Percentiles rank a stretch among this genome's conserved stretches.
phyloP scores from a whole-genome alignment of 2,113 vertebrate species.

The Pontoporia blainvillei region DNA sequence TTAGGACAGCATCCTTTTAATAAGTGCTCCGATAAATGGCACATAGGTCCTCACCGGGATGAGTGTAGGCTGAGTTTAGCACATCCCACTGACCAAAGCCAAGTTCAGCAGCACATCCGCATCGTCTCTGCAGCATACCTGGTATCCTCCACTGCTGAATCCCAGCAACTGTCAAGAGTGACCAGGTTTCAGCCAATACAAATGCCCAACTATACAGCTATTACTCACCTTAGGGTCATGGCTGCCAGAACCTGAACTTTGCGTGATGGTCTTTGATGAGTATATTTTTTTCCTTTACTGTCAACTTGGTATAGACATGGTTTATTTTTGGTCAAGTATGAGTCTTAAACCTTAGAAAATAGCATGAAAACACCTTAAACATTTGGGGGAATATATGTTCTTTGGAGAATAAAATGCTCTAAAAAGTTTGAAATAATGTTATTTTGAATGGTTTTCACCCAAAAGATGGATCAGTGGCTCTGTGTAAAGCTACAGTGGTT shows the following conservation, averaged over 20 bases:
- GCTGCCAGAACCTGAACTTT: neutral
- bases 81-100: neutral
- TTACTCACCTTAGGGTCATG: neutral
- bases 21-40: neutral
- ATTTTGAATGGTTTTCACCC: neutral
- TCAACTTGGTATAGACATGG: neutral
- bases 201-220: neutral
- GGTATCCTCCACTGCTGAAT: neutral
- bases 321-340: neutral
- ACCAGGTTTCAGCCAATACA: neutral
- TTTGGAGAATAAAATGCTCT: conserved; percentile 12
- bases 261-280: neutral
- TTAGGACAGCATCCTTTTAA: conserved; percentile 15
- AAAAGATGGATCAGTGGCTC: neutral
- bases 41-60: neutral
- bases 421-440: neutral
- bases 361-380: neutral
- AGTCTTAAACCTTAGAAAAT: neutral
- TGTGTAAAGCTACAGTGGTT: neutral
- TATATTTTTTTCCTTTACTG: neutral
- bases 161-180: neutral
- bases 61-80: neutral
- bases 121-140: neutral
- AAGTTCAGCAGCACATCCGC: neutral
- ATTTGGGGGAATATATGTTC: neutral